Conservation (phyloP, 1,140 invertebrate species). For the Maniola jurtina region DNA sequence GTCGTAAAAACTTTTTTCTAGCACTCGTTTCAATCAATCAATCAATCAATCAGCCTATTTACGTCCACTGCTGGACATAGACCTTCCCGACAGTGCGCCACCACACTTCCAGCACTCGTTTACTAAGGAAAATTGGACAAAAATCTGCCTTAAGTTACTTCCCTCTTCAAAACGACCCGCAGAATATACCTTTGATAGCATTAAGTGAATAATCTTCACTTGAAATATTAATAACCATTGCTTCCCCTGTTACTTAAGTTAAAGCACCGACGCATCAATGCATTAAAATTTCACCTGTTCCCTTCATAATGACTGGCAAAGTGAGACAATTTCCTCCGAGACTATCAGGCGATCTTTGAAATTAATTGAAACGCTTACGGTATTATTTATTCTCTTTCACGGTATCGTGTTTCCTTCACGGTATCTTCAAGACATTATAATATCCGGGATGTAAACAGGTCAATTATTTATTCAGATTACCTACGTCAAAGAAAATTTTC, state of each 20-base stretch:
- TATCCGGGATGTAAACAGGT: not conserved
- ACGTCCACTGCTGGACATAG: too few species aligned
- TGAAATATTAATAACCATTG: slow-evolving; percentile 17
- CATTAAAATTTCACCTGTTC: slow-evolving; percentile 20
- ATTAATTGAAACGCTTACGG: slow-evolving; percentile 45
- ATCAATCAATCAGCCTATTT: too few species aligned
- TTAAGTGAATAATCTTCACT: slow-evolving; percentile 12
- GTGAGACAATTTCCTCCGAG: slow-evolving; percentile 42
- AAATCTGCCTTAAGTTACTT: too few species aligned
- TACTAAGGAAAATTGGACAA: too few species aligned
- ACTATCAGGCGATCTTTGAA: slow-evolving; percentile 46
- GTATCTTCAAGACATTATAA: not conserved
- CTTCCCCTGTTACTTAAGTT: not conserved
- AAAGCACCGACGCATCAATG: not conserved
- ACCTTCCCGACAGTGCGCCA: too few species aligned
- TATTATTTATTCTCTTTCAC: slow-evolving; percentile 5
- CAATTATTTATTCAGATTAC: slow-evolving; percentile 5
- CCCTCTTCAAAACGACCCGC: too few species aligned
- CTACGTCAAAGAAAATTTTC: not conserved
- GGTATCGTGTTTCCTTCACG: not conserved
- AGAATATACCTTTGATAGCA: not conserved
- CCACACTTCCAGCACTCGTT: too few species aligned
- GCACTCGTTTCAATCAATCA: too few species aligned
- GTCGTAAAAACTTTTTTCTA: too few species aligned
- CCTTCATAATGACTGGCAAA: slow-evolving; percentile 41